Evolutionary conservation across 2,797 vertebrate genomes (phyloP).

Genomic region (Sebastes iracundus): DNA sequence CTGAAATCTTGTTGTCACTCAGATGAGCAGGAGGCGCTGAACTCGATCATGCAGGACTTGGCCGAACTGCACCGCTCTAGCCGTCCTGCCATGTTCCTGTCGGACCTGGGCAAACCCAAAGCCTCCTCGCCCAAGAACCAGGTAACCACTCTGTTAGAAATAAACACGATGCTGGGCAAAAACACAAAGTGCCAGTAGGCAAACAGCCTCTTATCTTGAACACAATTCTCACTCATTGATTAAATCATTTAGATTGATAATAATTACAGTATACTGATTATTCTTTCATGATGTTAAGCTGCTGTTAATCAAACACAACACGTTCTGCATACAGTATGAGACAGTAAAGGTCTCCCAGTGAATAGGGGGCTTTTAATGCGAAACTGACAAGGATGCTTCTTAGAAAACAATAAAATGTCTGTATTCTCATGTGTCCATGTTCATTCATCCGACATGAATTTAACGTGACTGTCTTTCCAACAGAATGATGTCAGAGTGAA

Average conservation of each 20-base stretch:
- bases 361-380: not conserved
- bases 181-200: not conserved
- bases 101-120: constrained; percentile 92
- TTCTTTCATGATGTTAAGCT: not conserved
- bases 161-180: not conserved
- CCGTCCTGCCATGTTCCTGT: constrained; percentile 88
- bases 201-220: not conserved
- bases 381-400: not conserved
- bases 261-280: not conserved
- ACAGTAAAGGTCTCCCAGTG: not conserved
- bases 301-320: not conserved
- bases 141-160: constrained; percentile 73
- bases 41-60: constrained; percentile 99
- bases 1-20: not conserved
- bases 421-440: not conserved
- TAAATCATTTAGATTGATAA: not conserved
- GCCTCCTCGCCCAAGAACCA: constrained; percentile 95
- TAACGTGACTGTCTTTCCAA: constrained; percentile 44
- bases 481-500: constrained; percentile 98
- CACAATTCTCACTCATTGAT: not conserved
- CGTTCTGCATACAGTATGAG: not conserved
- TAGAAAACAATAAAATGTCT: not conserved
- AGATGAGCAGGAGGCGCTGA: constrained; percentile 98
- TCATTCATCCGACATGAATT: not conserved
- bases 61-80: constrained; percentile 96